These are phyloP conservation scores for Amphimedon queenslandica DNA, from an alignment of 37 sponge, comb jelly and placozoan genomes.

Conservation along the genomic window DNA sequence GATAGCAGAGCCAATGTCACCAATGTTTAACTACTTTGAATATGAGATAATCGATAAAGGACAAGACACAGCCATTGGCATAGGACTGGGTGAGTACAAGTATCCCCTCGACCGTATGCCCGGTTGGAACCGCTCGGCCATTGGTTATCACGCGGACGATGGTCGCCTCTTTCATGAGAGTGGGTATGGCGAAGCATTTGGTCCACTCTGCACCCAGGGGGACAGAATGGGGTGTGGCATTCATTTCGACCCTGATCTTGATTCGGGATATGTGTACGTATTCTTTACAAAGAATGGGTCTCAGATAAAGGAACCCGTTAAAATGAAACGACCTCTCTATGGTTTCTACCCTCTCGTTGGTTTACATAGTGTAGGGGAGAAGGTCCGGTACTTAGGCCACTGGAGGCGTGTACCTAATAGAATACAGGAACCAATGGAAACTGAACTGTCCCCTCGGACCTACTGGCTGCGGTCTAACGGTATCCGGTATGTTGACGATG, in stretches of 20 bases:
- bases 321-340: slow-evolving; percentile 53
- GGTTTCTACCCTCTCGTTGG: slow-evolving; percentile 81
- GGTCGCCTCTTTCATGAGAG: slow-evolving; percentile 56
- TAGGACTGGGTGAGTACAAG: slow-evolving; percentile 42
- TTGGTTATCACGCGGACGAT: slow-evolving; percentile 85
- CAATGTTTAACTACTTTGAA: slow-evolving; percentile 75
- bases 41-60: slow-evolving; percentile 61
- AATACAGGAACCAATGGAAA: slow-evolving; percentile 37
- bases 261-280: slow-evolving; percentile 44
- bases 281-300: slow-evolving; percentile 89
- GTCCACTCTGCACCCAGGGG: slow-evolving; percentile 59
- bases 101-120: slow-evolving; percentile 67
- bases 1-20: slow-evolving; percentile 67
- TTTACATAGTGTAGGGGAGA: slow-evolving; percentile 73
- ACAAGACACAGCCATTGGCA: slow-evolving; percentile 46
- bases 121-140: slow-evolving; percentile 67
- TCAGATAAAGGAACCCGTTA: slow-evolving; percentile 40
- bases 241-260: slow-evolving; percentile 47
- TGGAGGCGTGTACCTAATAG: slow-evolving; percentile 18
- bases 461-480: slow-evolving; percentile 67
- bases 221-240: slow-evolving; percentile 80
- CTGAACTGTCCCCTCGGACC: slow-evolving; percentile 20
- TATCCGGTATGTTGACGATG: slow-evolving; percentile 42
- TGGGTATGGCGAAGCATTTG: slow-evolving; percentile 64
- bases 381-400: slow-evolving; percentile 69